Base-by-base conservation (phyloP, 2,797 vertebrate genomes). In the Siniperca scherzeri region DNA sequence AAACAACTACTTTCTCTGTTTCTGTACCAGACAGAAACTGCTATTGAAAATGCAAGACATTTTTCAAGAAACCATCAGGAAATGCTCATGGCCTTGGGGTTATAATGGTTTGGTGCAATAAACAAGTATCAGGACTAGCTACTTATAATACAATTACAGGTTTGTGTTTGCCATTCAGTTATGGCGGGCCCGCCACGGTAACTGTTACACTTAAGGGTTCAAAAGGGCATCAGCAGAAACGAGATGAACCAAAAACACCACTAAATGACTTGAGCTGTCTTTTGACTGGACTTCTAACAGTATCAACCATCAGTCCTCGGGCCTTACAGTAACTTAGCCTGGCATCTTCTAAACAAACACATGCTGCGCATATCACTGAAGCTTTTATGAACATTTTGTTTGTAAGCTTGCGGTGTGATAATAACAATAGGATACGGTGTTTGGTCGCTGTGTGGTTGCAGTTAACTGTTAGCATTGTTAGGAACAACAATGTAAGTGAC, bases 291-390 rank as follows among this genome's bases (percentile, higher is more conserved):
- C 38, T 52, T 27, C 1, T 21, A 40, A 50, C 46, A 67, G 7
- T 19, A 60, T 44, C 13, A 71, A 42, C 9, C 42, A 50, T n/a
- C 69, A 60, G 27, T 56, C 48, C 6, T 7, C 36, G 4, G 65
- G 73, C 77, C 77, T 55, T 46, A 25, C 25, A 74, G 14, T 19
- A 33, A 55, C 75, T n/a, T 16, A 22, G 40, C 38, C 48, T 70
- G 38, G 12, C 38, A 44, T n/a, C 66, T 9, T 53, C 22, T 55
- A 21, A 52, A 46, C 52, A 56, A 69, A 62, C 67, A 22, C 50
- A 22, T 36, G 2, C 12, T 40, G 36, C 44, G 16, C 9, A 17
- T 7, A 38, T 13, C 13, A 59, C 0, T 27, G 6, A 7, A 10
- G 12, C 62, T 0, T 30, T 6, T 30, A 2, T 33, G 9, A 12